phyloP scores from a whole-genome alignment of 1,140 invertebrate species.

The Drosophila quadrilineata region DNA sequence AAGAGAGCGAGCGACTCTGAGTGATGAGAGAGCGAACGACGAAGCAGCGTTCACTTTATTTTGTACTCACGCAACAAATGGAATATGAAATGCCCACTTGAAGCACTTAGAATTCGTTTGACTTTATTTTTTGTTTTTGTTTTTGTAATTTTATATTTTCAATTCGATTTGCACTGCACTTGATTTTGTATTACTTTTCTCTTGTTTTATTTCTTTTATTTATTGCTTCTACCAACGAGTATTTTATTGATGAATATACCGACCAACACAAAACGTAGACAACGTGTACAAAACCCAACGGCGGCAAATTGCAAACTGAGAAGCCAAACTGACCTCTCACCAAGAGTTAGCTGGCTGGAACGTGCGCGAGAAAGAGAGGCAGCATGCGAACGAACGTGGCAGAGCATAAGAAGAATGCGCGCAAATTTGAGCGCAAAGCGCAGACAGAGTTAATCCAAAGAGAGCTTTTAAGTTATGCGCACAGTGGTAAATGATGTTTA shows the following conservation, averaged over 20 bases:
- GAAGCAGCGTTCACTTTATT: conserved; percentile 25
- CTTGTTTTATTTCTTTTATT: conserved; percentile 14
- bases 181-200: conserved; percentile 21
- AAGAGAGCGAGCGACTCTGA: conserved; percentile 11
- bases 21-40: conserved; percentile 5
- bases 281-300: conserved; percentile 56
- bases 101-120: conserved; percentile 31
- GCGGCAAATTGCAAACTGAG: conserved; percentile 41
- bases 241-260: conserved; percentile 28
- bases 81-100: conserved; percentile 40
- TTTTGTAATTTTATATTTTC: conserved; percentile 14
- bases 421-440: conserved; percentile 17
- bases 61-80: conserved; percentile 64
- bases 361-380: conserved; percentile 25
- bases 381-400: conserved; percentile 22
- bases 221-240: conserved; percentile 20
- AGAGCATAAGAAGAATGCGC: conserved; percentile 29
- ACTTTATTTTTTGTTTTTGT: conserved; percentile 10
- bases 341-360: conserved; percentile 30
- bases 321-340: conserved; percentile 17
- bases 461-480: conserved; percentile 7
- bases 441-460: background rate
- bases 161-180: conserved; percentile 30
- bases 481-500: conserved; percentile 13
- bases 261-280: conserved; percentile 4